A percentile compares a stretch with the other conserved stretches of the same genome.
Conservation (phyloP, 2,113 vertebrate genomes). For the Paradoxurus hermaphroditus region DNA sequence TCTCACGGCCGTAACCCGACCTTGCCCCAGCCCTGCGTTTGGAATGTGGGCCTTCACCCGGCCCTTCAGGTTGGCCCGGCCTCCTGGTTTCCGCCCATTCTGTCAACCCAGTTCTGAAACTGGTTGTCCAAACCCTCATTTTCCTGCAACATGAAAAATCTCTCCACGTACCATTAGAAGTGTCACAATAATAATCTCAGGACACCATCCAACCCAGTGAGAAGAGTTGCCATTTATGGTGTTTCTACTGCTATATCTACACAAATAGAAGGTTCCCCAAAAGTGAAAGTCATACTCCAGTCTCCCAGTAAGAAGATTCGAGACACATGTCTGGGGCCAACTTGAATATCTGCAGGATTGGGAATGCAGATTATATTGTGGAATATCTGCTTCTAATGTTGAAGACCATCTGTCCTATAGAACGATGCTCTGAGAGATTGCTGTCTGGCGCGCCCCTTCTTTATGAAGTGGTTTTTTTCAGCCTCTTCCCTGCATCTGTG, state of each 20-base stretch:
- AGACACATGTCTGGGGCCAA: not conserved
- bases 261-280: not conserved
- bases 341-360: not conserved
- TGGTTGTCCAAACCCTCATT: not conserved
- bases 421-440: not conserved
- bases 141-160: not conserved
- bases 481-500: not conserved
- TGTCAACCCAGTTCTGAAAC: not conserved
- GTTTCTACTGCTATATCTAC: not conserved
- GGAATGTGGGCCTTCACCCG: not conserved
- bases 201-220: not conserved
- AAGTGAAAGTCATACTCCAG: not conserved
- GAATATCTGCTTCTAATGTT: not conserved
- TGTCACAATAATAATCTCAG: not conserved
- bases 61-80: not conserved
- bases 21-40: not conserved
- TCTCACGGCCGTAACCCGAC: not conserved
- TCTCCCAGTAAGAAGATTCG: not conserved
- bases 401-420: not conserved
- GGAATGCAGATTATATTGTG: not conserved
- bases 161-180: not conserved
- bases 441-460: not conserved
- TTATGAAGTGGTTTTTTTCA: not conserved
- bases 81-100: not conserved
- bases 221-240: not conserved